Percentiles rank a stretch among this genome's conserved stretches.
Evolutionary conservation across 1,140 invertebrate species (phyloP).

Genomic region (Batillaria attramentaria): DNA sequence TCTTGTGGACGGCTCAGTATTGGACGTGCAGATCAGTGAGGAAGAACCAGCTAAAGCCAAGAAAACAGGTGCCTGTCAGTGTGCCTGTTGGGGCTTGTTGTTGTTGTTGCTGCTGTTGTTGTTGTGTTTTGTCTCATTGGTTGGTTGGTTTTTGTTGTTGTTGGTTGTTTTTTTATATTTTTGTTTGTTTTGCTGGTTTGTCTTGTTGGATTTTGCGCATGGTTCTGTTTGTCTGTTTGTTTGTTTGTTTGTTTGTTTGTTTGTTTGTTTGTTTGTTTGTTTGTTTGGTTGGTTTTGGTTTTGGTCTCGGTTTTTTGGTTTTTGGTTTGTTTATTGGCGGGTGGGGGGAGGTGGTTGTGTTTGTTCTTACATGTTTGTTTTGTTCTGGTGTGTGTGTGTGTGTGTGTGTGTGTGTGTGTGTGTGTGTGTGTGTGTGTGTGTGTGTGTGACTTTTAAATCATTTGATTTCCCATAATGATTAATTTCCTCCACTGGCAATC

Average conservation of each 20-base stretch:
- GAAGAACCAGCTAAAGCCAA: neutral
- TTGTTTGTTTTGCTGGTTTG: neutral
- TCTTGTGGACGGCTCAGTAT: slow-evolving; percentile 1
- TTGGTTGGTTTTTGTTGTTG: too few species aligned
- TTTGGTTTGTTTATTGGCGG: neutral
- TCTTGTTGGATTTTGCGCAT: neutral
- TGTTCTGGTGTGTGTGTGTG: neutral
- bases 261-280: neutral
- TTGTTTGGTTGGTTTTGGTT: neutral
- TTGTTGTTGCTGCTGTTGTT: too few species aligned
- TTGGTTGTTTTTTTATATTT: neutral
- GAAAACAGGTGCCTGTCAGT: neutral
- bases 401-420: neutral
- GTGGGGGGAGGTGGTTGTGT: too few species aligned
- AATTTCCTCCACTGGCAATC: too few species aligned
- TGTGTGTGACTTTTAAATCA: neutral
- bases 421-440: neutral
- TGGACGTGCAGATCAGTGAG: slow-evolving; percentile 14
- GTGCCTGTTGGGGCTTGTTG: slow-evolving; percentile 1
- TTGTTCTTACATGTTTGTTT: neutral
- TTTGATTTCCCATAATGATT: neutral
- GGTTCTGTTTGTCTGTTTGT: neutral
- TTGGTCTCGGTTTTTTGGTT: neutral
- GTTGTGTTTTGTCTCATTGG: too few species aligned
- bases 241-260: neutral